Base-by-base conservation (phyloP, 1,140 invertebrate genomes). In the Rhopalosiphum padi region DNA sequence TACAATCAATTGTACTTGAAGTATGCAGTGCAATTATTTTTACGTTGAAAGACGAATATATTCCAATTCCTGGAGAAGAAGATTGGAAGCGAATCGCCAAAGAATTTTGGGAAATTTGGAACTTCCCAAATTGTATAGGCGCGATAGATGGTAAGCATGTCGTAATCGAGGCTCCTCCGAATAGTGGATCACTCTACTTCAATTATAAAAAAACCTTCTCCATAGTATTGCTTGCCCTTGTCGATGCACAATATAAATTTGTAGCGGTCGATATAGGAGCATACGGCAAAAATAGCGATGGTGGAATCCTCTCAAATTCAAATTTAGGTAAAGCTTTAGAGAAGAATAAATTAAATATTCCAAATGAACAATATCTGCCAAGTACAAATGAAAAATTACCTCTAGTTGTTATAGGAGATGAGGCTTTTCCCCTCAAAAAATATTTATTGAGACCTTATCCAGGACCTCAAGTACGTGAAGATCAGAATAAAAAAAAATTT, bases 221-320 rank as follows among this genome's bases (percentile, higher is more conserved):
- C 37, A 95, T 96, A 68, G 95, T 96, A 83, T 94, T 96, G 30
- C 94, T 96, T 68, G 96, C 95, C 8, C 77, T 96, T 35, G 95
- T 95, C 60, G 95, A 96, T 94, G 95, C 95, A 2, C 94, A 96
- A 91, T 96, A 95, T 94, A 95, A 95, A 93, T 96, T 96, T 94
- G 94, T 95, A 48, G 94, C 94, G 89, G 94, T 96, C 86, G 95
- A 96, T 94, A 95, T 96, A 25, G 95, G 95, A 77, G 94, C 95
- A 23, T 95, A 95, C 94, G 95, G 95, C n/a, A 95, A 94, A 94
- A 94, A 95, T 94, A 94, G 95, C 53, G 95, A 96, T 94, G 95
- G 95, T n/a, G 68, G 68, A n/a, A 77, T 77, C 11, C 30, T 77
- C 30, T n/a, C 9, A 15, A n/a, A 77, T 77, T 77, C 68, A 82